phyloP scores from a whole-genome alignment of 1,140 invertebrate species.

The Drosophila watanabei region DNA sequence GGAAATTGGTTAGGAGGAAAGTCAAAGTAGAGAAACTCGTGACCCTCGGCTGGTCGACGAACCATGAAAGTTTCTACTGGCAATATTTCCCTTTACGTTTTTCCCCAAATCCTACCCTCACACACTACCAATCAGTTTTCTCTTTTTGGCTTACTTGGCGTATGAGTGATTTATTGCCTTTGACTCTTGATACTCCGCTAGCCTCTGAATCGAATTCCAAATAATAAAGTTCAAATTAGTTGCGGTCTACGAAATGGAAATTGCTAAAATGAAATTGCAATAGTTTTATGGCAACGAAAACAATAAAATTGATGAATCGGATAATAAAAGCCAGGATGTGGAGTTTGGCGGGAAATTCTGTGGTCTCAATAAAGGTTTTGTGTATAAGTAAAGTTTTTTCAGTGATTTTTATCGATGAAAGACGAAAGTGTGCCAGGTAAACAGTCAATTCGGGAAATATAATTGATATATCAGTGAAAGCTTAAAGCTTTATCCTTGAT shows the following conservation, averaged over 20 bases:
- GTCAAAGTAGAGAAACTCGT: constrained; percentile 21
- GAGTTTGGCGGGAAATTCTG: neutral
- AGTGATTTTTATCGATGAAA: constrained; percentile 5
- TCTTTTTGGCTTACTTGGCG: constrained; percentile 54
- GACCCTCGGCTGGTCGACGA: constrained; percentile 37
- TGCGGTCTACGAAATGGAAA: constrained; percentile 74
- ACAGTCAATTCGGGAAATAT: neutral
- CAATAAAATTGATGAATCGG: constrained; percentile 74
- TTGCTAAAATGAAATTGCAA: constrained; percentile 57
- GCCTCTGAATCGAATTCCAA: constrained; percentile 49
- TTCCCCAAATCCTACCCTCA: neutral
- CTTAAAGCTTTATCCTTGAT: too few species aligned
- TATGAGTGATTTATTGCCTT: constrained; percentile 77
- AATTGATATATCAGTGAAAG: neutral
- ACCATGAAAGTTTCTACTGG: constrained; percentile 57
- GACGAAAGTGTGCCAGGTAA: constrained; percentile 10
- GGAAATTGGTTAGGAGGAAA: constrained; percentile 59
- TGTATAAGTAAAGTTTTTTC: constrained; percentile 21
- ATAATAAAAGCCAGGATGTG: constrained; percentile 24
- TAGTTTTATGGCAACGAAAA: constrained; percentile 54
- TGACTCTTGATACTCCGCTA: constrained; percentile 36
- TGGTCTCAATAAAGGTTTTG: neutral
- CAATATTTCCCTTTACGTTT: constrained; percentile 23
- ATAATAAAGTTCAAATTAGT: constrained; percentile 83
- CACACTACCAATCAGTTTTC: constrained; percentile 12